phyloP scores from a whole-genome alignment of 2,113 vertebrate species.

The Marcusenius ussheri region DNA sequence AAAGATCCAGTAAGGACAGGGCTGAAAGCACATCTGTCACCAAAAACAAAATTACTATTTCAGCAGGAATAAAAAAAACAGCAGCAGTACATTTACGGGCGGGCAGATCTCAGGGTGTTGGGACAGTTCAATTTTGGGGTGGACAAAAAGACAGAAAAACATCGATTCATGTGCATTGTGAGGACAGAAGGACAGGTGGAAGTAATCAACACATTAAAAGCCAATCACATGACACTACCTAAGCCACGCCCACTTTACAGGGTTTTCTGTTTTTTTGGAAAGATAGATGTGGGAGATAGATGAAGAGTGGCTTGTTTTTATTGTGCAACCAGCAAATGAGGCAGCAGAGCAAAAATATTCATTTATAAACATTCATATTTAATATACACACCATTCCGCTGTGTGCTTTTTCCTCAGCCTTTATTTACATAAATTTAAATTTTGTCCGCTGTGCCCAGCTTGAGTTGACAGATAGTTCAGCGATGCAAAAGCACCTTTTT shows the following conservation, averaged over 20 bases:
- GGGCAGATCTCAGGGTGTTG: neutral
- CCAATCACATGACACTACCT: neutral
- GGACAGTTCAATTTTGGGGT: neutral
- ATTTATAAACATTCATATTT: neutral
- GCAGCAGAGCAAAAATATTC: neutral
- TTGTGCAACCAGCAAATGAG: neutral
- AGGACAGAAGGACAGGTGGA: neutral
- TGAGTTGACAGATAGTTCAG: neutral
- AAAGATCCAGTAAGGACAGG: neutral
- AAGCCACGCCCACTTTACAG: neutral
- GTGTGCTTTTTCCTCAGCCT: neutral
- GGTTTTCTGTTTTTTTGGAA: neutral
- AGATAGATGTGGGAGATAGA: neutral
- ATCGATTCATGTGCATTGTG: neutral
- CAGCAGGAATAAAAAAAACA: neutral
- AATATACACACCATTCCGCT: neutral
- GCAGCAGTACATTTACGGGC: neutral
- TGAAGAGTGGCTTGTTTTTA: neutral
- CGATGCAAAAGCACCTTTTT: neutral
- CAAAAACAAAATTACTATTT: neutral
- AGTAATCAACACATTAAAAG: neutral
- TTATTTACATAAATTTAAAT: slow-evolving; percentile 11
- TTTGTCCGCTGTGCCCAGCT: neutral
- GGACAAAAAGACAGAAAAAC: neutral
- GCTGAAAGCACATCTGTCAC: neutral